Conservation (phyloP, 2,888 invertebrate genomes). For the Nowickia ferox region DNA sequence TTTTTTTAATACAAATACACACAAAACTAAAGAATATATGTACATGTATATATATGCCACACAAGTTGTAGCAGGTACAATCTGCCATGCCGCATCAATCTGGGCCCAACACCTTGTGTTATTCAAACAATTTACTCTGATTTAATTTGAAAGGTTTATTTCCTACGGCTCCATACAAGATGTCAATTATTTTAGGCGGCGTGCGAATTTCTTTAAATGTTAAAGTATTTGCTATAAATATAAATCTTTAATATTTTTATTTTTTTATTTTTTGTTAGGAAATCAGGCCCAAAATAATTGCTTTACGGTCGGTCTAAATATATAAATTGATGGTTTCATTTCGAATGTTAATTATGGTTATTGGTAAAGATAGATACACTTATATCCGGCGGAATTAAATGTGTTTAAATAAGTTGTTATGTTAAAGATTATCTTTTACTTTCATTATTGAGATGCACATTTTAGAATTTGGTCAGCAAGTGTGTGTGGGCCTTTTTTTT, state of each 20-base stretch:
- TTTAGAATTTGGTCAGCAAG: neutral
- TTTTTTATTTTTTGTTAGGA: neutral
- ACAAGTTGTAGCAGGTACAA: slow-evolving; percentile 59
- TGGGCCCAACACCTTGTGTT: slow-evolving; percentile 61
- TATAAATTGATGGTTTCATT: slow-evolving; percentile 57
- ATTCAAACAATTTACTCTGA: slow-evolving; percentile 36
- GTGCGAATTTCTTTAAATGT: slow-evolving; percentile 64
- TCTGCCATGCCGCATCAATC: slow-evolving; percentile 7
- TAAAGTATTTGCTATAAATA: slow-evolving; percentile 1
- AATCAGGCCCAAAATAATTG: slow-evolving; percentile 38
- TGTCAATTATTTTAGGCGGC: slow-evolving; percentile 70
- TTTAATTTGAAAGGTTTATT: slow-evolving; percentile 20
- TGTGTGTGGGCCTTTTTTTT: slow-evolving; percentile 57
- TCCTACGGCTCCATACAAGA: slow-evolving; percentile 31
- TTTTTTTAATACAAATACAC: slow-evolving; percentile 5
- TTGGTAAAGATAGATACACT: slow-evolving; percentile 44
- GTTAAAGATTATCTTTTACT: slow-evolving; percentile 61
- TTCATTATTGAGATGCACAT: slow-evolving; percentile 48
- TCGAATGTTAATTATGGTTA: slow-evolving; percentile 21
- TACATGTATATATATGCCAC: slow-evolving; percentile 43
- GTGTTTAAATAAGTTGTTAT: slow-evolving; percentile 65
- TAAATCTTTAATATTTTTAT: neutral
- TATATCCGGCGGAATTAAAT: slow-evolving; percentile 71
- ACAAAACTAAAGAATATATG: neutral
- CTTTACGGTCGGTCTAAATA: slow-evolving; percentile 55